Evolutionary conservation across 2,797 vertebrate genomes (phyloP).

Genomic region (Adelosebastes latens): DNA sequence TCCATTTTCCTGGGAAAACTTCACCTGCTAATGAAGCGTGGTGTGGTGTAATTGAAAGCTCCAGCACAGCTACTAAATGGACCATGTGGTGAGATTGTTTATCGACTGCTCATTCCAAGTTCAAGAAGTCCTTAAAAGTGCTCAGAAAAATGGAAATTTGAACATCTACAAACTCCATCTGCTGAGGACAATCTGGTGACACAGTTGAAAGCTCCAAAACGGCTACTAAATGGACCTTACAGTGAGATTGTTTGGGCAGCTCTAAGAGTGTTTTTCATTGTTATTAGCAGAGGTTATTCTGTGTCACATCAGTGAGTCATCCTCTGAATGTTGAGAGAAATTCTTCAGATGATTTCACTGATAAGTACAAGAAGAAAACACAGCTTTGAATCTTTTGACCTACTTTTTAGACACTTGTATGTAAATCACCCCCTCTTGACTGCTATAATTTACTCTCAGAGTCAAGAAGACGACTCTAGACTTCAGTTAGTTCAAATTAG

Average conservation of each 20-base stretch:
- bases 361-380: conserved; percentile 20
- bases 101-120: background rate
- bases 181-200: background rate
- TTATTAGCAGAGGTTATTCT: background rate
- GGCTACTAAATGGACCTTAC: background rate
- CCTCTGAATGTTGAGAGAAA: conserved; percentile 7
- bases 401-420: conserved; percentile 8
- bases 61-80: background rate
- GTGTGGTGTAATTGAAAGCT: too few species aligned
- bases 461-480: background rate
- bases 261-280: background rate
- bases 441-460: conserved; percentile 9
- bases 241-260: background rate
- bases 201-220: background rate
- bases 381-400: background rate
- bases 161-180: background rate
- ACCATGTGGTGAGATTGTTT: background rate
- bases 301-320: conserved; percentile 9
- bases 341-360: conserved; percentile 2
- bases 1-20: too few species aligned
- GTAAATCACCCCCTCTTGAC: conserved; percentile 24
- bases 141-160: background rate
- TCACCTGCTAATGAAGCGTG: too few species aligned
- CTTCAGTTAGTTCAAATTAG: background rate
- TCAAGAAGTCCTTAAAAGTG: background rate